phyloP scores from a whole-genome alignment of 1,140 invertebrate species.

The Galleria mellonella region DNA sequence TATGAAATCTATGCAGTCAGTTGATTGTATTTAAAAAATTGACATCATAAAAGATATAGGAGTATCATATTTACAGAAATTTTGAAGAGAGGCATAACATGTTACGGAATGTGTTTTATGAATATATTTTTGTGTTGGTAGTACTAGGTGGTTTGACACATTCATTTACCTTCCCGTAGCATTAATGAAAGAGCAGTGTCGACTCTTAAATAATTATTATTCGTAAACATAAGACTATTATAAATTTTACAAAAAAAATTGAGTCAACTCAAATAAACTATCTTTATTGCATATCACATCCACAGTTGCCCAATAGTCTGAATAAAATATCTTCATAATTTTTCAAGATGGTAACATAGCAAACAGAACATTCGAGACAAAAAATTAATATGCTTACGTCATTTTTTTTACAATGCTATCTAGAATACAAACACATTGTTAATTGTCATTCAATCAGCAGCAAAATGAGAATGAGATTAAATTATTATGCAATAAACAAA shows the following conservation, averaged over 20 bases:
- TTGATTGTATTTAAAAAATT: too few species aligned
- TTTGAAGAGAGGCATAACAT: too few species aligned
- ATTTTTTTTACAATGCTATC: constrained; percentile 33
- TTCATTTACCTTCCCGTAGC: too few species aligned
- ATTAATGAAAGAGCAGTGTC: too few species aligned
- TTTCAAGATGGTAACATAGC: constrained; percentile 52
- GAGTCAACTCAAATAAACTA: constrained; percentile 27
- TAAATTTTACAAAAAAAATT: constrained; percentile 1
- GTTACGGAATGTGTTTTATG: too few species aligned
- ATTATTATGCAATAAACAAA: constrained; percentile 69
- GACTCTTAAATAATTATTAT: too few species aligned
- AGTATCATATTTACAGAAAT: too few species aligned
- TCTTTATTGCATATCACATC: constrained; percentile 63
- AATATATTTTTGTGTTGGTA: too few species aligned
- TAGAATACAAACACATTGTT: constrained; percentile 10
- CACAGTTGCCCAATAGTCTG: constrained; percentile 14
- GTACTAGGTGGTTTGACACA: too few species aligned
- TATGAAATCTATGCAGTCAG: too few species aligned
- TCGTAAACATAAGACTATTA: too few species aligned
- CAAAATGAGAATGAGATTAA: constrained; percentile 39
- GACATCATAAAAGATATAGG: too few species aligned
- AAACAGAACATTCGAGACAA: constrained; percentile 55
- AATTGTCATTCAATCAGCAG: constrained; percentile 36
- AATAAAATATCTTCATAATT: constrained; percentile 20
- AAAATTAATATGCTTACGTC: constrained; percentile 56